phyloP scores from a whole-genome alignment of 2,888 invertebrate genomes.

The Callosobruchus maculatus region DNA sequence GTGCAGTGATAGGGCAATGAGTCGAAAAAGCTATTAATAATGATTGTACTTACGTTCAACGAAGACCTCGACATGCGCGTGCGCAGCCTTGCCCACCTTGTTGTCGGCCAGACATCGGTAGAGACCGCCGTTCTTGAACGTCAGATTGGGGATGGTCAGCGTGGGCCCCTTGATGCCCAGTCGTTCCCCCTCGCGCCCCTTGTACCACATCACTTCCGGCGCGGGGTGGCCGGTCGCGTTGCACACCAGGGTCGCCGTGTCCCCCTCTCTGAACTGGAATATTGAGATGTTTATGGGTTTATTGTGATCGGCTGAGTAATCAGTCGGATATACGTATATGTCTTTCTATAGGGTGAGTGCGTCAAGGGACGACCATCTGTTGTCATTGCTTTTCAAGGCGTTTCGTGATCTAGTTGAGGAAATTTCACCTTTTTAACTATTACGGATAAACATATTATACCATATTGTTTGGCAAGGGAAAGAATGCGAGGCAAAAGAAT shows the following conservation, averaged over 20 bases:
- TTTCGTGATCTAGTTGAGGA: too few species aligned
- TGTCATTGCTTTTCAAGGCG: too few species aligned
- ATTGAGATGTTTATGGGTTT: background rate
- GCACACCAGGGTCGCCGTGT: slow-evolving; percentile 45
- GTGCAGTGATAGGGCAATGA: too few species aligned
- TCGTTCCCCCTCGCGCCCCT: slow-evolving; percentile 25
- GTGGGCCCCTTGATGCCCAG: slow-evolving; percentile 36
- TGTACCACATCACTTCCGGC: slow-evolving; percentile 48
- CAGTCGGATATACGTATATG: background rate
- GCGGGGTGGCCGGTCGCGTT: slow-evolving; percentile 46
- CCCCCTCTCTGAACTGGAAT: slow-evolving; percentile 43
- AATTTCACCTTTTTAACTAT: too few species aligned
- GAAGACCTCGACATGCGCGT: slow-evolving; percentile 37
- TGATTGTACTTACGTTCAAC: slow-evolving; percentile 40
- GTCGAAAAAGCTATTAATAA: too few species aligned
- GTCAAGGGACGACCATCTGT: background rate
- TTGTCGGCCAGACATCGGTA: slow-evolving; percentile 53
- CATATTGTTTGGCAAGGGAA: too few species aligned
- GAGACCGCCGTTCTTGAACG: slow-evolving; percentile 42
- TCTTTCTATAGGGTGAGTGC: background rate
- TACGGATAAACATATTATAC: too few species aligned
- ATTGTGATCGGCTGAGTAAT: background rate
- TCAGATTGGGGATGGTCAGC: slow-evolving; percentile 41
- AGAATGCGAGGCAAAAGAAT: too few species aligned
- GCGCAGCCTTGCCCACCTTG: slow-evolving; percentile 40